phyloP scores from a whole-genome alignment of 2,888 invertebrate species.

The Tipula vernalis region DNA sequence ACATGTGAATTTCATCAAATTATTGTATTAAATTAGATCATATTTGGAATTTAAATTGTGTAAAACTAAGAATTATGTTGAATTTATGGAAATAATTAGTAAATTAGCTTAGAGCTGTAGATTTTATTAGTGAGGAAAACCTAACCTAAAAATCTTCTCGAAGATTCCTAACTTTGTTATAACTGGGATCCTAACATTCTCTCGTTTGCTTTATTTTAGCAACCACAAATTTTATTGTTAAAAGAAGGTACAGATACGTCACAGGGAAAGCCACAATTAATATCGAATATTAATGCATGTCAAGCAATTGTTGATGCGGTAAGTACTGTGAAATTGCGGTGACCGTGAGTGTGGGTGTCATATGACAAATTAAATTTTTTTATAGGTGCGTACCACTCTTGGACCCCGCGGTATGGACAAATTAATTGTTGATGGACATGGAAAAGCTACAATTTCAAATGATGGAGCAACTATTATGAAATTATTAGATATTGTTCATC shows the following conservation, averaged over 20 bases:
- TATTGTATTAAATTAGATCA: neutral
- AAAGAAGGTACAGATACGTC: slow-evolving; percentile 96
- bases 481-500: slow-evolving; percentile 93
- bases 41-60: neutral
- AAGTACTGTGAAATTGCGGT: slow-evolving; percentile 20
- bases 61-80: neutral
- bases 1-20: neutral
- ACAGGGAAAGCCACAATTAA: slow-evolving; percentile 90
- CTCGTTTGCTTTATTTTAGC: slow-evolving; percentile 44
- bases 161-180: neutral
- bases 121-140: neutral
- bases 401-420: slow-evolving; percentile 99
- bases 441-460: slow-evolving; percentile 94
- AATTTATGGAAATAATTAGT: neutral
- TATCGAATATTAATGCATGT: slow-evolving; percentile 97
- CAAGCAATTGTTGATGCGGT: slow-evolving; percentile 91
- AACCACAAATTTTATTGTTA: slow-evolving; percentile 93
- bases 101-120: neutral
- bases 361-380: neutral
- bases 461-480: slow-evolving; percentile 99
- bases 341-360: neutral
- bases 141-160: slow-evolving; percentile 6
- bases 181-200: neutral
- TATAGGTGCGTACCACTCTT: slow-evolving; percentile 72
- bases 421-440: slow-evolving; percentile 78